phyloP scores from a whole-genome alignment of 2,113 vertebrate species.

The Nannobrachium achirus region DNA sequence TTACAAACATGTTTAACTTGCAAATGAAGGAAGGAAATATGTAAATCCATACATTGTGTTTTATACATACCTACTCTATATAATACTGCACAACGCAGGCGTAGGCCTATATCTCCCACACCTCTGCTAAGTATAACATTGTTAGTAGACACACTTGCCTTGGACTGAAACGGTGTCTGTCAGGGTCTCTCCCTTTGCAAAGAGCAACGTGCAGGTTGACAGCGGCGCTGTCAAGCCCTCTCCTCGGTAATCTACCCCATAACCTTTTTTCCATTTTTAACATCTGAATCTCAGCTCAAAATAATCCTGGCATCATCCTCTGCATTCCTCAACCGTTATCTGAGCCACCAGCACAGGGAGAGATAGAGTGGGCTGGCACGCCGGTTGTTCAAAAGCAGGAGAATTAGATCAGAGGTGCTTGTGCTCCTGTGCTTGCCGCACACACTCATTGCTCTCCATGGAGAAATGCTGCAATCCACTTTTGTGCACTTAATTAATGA shows the following conservation, averaged over 20 bases:
- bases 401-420: slow-evolving; percentile 41
- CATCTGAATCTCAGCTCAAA: slow-evolving; percentile 72
- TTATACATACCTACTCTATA: slow-evolving; percentile 1
- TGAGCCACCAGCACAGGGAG: slow-evolving; percentile 49
- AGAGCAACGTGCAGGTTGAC: slow-evolving; percentile 57
- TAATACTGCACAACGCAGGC: slow-evolving; percentile 6
- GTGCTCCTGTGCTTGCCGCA: slow-evolving; percentile 20
- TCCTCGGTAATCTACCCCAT: slow-evolving; percentile 64
- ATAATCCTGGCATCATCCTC: slow-evolving; percentile 74
- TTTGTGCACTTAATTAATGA: background rate
- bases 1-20: slow-evolving; percentile 37
- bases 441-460: background rate
- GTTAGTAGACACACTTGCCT: slow-evolving; percentile 58
- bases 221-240: slow-evolving; percentile 55
- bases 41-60: background rate
- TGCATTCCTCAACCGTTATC: slow-evolving; percentile 69
- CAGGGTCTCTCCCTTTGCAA: slow-evolving; percentile 39
- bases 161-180: slow-evolving; percentile 56
- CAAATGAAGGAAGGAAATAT: slow-evolving; percentile 1
- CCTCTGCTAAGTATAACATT: slow-evolving; percentile 17
- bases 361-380: slow-evolving; percentile 36
- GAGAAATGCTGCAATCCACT: slow-evolving; percentile 25
- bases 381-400: slow-evolving; percentile 37
- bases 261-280: slow-evolving; percentile 78
- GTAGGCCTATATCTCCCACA: slow-evolving; percentile 8